Base-by-base conservation (phyloP, 2,113 vertebrate genomes). In the Ancistrus triradiatus region DNA sequence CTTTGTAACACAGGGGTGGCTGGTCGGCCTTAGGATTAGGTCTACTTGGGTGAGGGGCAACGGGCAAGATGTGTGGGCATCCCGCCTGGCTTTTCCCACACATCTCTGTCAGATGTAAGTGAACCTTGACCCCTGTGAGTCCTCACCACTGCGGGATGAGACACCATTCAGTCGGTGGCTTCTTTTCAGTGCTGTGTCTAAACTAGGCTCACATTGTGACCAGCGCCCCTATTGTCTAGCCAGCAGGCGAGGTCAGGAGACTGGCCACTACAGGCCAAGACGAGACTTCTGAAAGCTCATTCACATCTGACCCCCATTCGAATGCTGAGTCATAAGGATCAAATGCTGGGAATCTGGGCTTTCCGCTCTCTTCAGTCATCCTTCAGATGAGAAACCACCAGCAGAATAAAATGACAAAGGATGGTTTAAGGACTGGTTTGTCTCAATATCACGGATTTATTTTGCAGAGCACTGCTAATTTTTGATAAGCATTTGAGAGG, bases 201-300 rank as follows among this genome's bases (percentile, higher is more conserved):
- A 70, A 55, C 58, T 14, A 1, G 17, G 48, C 59, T 59, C 65
- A 59, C 70, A 80, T 84, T 86, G 83, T 85, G 74, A 65, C 79
- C 80, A 68, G 74, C 77, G 75, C 77, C 42, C 63, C 62, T 28
- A 71, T 90, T 90, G 86, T 90, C 77, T 77, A 46, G 59, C 76
- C 75, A 72, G 81, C 84, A 84, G 83, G 78, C 74, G 59, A 78
- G 81, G 85, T 86, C 77, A 81, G 80, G 73, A 72, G 80, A 79
- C 84, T 67, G 74, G 85, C 81, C 68, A 72, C 78, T 78, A 71
- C 76, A 79, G 76, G 82, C 81, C 78, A 66, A 77, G 76, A 77
- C 77, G 80, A 83, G 85, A 89, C 84, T 85, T 85, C 84, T 82
- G 78, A 83, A 83, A 84, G 80, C 82, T 84, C 81, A 82, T 88